A percentile compares a stretch with the other conserved stretches of the same genome.
Conservation (phyloP, 2,113 vertebrate species). For the Lophius piscatorius region DNA sequence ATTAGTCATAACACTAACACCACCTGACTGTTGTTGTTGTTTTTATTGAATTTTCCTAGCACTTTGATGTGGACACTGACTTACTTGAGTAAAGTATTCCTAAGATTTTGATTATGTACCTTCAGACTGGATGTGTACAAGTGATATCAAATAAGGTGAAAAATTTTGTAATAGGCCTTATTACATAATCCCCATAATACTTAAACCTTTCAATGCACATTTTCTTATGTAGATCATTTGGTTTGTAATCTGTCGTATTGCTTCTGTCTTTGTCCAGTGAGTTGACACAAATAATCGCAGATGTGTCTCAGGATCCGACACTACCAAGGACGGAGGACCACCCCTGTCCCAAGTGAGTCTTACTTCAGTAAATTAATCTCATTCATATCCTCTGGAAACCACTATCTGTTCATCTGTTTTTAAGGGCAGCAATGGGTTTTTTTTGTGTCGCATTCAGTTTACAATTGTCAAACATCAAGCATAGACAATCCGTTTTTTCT, state of each 20-base stretch:
- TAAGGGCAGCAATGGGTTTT: background rate
- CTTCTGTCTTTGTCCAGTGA: constrained; percentile 73
- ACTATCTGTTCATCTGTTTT: background rate
- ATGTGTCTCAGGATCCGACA: constrained; percentile 93
- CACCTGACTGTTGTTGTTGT: too few relatives aligned
- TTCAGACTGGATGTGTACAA: too few relatives aligned
- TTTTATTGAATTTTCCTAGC: background rate
- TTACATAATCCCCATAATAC: background rate
- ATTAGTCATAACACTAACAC: too few relatives aligned
- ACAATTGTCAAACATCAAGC: background rate
- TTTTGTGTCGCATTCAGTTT: background rate
- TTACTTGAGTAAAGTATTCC: background rate
- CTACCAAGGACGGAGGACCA: constrained; percentile 93
- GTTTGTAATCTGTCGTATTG: background rate
- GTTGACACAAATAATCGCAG: constrained; percentile 93
- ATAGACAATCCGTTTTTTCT: background rate
- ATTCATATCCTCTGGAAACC: background rate
- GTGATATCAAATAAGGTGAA: too few relatives aligned
- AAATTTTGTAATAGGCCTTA: background rate
- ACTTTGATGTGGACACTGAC: too few relatives aligned
- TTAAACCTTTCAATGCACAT: background rate
- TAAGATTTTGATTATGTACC: background rate
- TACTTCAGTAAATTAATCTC: too few relatives aligned
- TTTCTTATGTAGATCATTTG: background rate
- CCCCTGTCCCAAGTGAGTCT: constrained; percentile 90